phyloP scores from a whole-genome alignment of 37 sponge, comb jelly and placozoan genomes.

The Corticium candelabrum region DNA sequence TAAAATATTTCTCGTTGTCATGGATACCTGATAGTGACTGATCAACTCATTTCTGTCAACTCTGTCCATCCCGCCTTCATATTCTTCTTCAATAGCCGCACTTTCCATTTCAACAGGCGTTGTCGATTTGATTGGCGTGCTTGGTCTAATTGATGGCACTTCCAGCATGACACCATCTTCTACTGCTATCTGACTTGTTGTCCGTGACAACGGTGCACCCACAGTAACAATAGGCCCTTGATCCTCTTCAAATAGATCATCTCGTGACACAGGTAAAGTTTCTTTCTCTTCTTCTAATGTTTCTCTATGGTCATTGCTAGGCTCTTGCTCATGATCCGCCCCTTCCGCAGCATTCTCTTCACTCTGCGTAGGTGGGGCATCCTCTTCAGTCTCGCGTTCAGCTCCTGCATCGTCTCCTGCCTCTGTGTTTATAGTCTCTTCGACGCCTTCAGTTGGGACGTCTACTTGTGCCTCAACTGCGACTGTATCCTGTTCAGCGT shows the following conservation, averaged over 20 bases:
- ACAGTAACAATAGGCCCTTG: neutral
- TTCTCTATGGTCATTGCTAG: neutral
- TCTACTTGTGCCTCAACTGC: conserved; percentile 2
- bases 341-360: neutral
- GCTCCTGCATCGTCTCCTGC: neutral
- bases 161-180: neutral
- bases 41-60: neutral
- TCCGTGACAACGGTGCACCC: neutral
- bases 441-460: neutral
- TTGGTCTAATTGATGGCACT: neutral
- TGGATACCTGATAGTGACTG: neutral
- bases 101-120: conserved; percentile 3
- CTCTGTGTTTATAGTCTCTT: neutral
- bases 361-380: neutral
- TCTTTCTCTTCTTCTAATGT: neutral
- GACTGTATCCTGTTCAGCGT: too few species aligned
- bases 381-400: neutral
- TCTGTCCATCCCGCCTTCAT: conserved; percentile 17
- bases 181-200: neutral
- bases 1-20: neutral
- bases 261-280: too few species aligned
- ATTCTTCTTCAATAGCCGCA: conserved; percentile 25
- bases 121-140: neutral
- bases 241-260: neutral
- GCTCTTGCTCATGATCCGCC: neutral